Conservation (phyloP, 2,113 vertebrate species). For the Hemichromis elongatus region DNA sequence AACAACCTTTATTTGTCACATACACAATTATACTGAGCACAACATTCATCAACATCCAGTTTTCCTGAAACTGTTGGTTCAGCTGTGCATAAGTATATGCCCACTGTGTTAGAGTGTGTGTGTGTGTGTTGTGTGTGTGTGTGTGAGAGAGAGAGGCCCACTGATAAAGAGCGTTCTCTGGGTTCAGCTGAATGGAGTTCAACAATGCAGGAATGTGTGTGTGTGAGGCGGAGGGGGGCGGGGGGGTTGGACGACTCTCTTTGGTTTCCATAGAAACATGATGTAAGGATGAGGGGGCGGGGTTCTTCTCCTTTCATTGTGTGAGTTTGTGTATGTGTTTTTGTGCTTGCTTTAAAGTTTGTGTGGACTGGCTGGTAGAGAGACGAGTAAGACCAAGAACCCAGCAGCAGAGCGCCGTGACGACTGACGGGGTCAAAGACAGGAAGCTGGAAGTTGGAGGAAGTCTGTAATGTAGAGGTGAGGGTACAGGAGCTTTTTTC, state of each 20-base stretch:
- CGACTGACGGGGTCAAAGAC: neutral
- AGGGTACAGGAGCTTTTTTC: neutral
- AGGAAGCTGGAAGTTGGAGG: neutral
- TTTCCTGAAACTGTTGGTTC: neutral
- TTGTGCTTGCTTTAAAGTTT: neutral
- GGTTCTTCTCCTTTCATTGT: conserved; percentile 9
- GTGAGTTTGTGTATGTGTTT: neutral
- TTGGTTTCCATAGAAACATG: conserved; percentile 31
- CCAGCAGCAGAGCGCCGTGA: neutral
- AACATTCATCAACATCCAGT: too few species aligned
- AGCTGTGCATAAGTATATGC: neutral
- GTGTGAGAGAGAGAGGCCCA: neutral
- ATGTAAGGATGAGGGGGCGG: conserved; percentile 21
- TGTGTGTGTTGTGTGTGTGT: neutral
- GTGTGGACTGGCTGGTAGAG: neutral
- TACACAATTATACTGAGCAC: too few species aligned
- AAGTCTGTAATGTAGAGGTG: neutral
- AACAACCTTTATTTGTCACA: too few species aligned
- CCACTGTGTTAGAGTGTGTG: neutral
- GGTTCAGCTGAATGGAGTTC: neutral
- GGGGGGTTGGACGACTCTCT: conserved; percentile 26
- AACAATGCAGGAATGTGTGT: conserved; percentile 33
- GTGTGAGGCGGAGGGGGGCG: neutral
- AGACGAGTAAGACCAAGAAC: neutral
- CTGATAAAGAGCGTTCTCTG: neutral